These are phyloP conservation scores for Orthosia cruda DNA, from an alignment of 2,888 invertebrate genomes.

Conservation along the genomic window DNA sequence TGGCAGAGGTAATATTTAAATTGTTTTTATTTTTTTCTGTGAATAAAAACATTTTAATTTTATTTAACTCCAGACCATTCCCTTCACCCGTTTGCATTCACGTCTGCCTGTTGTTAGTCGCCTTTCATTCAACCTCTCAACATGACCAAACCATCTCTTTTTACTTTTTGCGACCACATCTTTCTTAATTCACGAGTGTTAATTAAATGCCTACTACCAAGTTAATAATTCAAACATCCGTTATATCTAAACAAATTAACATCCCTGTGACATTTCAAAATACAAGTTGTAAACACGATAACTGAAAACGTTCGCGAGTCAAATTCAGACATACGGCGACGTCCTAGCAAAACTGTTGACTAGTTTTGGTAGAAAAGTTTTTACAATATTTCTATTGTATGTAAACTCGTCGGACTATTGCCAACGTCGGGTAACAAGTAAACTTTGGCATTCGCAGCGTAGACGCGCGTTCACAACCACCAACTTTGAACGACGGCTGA, in stretches of 20 bases:
- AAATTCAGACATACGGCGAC: constrained; percentile 46
- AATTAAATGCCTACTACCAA: not conserved
- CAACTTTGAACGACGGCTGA: constrained; percentile 53
- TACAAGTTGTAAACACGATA: constrained; percentile 34
- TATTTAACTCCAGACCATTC: no score
- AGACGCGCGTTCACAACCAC: constrained; percentile 39
- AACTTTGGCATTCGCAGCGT: constrained; percentile 63
- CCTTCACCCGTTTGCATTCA: no score
- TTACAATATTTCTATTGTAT: constrained; percentile 69
- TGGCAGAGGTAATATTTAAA: no score
- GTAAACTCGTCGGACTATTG: constrained; percentile 63
- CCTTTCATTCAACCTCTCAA: no score
- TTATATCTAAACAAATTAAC: not conserved
- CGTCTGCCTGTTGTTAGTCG: no score
- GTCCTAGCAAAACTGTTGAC: constrained; percentile 60
- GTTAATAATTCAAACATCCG: not conserved
- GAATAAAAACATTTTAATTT: no score
- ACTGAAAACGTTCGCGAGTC: constrained; percentile 36
- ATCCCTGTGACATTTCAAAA: constrained; percentile 23
- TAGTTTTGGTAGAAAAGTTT: constrained; percentile 64
- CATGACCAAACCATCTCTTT: no score
- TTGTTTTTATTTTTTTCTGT: no score
- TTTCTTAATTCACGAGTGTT: not conserved
- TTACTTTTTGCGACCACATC: no score
- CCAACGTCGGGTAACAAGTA: constrained; percentile 67